Evolutionary conservation across 2,888 invertebrate genomes (phyloP).

Genomic region (Oxyscelio sp.): DNA sequence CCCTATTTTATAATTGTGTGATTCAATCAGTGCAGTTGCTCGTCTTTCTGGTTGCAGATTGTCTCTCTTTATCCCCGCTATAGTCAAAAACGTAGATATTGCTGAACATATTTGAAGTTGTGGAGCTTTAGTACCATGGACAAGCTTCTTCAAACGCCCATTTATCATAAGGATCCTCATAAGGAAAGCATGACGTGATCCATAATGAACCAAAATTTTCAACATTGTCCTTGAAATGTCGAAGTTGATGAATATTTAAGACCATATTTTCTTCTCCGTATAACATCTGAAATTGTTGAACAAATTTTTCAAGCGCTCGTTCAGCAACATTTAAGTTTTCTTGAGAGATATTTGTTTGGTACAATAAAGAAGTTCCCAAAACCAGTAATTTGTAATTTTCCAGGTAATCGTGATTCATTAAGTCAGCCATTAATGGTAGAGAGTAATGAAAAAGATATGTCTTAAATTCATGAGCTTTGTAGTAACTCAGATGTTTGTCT

Average conservation of each 20-base stretch:
- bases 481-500: slow-evolving; percentile 56
- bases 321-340: neutral
- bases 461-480: slow-evolving; percentile 75
- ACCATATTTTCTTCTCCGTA: neutral
- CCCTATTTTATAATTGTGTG: neutral
- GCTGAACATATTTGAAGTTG: neutral
- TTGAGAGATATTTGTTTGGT: neutral
- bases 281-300: neutral
- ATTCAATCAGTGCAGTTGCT: neutral
- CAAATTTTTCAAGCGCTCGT: neutral
- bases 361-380: neutral
- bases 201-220: neutral
- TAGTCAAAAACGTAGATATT: neutral
- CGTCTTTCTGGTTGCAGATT: neutral
- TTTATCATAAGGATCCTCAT: too few relatives aligned
- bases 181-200: neutral
- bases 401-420: neutral
- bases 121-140: neutral
- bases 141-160: neutral
- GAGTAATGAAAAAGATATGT: slow-evolving; percentile 70
- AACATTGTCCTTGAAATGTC: neutral
- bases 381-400: neutral
- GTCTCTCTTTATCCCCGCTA: neutral
- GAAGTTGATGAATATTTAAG: neutral
- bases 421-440: slow-evolving; percentile 58